Evolutionary conservation across 1,140 invertebrate genomes (phyloP).

Genomic region (Zophobas morio): DNA sequence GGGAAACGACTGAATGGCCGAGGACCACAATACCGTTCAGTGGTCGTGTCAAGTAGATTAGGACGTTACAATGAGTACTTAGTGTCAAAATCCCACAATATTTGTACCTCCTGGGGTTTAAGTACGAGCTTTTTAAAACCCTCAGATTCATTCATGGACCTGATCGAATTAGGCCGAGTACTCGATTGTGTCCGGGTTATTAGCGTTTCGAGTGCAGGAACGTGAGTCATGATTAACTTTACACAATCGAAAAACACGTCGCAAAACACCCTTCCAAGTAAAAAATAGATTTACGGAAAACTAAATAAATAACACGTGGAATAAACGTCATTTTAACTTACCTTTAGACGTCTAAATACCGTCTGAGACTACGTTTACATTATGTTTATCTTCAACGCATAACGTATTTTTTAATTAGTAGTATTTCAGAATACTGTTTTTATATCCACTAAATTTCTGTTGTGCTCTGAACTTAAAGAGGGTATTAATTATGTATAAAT

Average conservation of each 20-base stretch:
- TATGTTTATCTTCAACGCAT: too few relatives aligned
- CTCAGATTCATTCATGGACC: conserved; percentile 43
- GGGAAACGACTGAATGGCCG: conserved; percentile 15
- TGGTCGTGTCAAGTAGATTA: conserved; percentile 47
- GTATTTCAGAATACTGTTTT: neutral
- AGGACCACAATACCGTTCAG: conserved; percentile 18
- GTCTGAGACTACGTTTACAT: too few relatives aligned
- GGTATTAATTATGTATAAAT: too few relatives aligned
- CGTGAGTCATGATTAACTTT: conserved; percentile 9
- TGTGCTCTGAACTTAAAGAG: too few relatives aligned
- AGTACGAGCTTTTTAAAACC: conserved; percentile 42
- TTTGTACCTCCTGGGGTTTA: conserved; percentile 45
- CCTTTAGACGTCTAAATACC: too few relatives aligned
- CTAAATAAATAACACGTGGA: too few relatives aligned
- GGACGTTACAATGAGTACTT: conserved; percentile 44
- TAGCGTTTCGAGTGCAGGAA: neutral
- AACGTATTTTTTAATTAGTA: neutral
- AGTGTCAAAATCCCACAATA: conserved; percentile 48
- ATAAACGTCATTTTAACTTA: too few relatives aligned
- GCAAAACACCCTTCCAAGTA: too few relatives aligned
- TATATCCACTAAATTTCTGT: too few relatives aligned
- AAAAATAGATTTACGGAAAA: too few relatives aligned
- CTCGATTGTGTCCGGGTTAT: neutral
- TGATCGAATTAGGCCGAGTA: conserved; percentile 33
- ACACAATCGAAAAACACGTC: neutral